phyloP scores from a whole-genome alignment of 2,888 invertebrate species.

The Physocephala rufipes region DNA sequence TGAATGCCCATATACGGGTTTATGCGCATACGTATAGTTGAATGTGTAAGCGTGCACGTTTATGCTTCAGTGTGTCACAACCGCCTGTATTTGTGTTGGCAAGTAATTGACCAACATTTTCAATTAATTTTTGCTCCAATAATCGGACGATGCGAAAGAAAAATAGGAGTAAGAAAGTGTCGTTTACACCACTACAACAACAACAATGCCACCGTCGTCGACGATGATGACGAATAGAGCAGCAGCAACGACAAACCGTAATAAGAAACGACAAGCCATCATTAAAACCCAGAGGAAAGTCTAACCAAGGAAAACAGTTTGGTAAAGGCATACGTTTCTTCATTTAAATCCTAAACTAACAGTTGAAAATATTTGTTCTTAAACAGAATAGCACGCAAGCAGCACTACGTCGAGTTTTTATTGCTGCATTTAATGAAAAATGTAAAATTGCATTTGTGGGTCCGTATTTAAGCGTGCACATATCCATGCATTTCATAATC shows the following conservation, averaged over 20 bases:
- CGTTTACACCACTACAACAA: background rate
- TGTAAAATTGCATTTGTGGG: no score
- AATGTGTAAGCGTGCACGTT: background rate
- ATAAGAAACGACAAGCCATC: conserved; percentile 2
- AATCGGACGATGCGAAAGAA: conserved; percentile 48
- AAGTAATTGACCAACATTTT: conserved; percentile 60
- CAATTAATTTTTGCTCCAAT: conserved; percentile 65
- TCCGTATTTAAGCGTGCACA: no score
- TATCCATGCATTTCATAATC: no score
- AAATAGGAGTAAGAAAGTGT: background rate
- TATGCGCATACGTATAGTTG: background rate
- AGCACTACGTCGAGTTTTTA: no score
- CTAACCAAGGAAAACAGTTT: background rate
- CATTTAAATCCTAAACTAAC: no score
- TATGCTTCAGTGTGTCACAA: conserved; percentile 15
- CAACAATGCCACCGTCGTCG: background rate
- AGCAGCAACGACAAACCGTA: background rate
- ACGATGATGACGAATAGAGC: background rate
- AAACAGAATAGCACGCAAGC: no score
- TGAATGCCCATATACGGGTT: no score
- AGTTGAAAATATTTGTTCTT: no score
- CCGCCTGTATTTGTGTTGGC: conserved; percentile 22
- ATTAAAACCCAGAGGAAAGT: background rate
- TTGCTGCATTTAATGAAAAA: no score
- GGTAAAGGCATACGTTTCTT: background rate